Conservation (phyloP, 2,113 vertebrate species). For the Eudyptes chrysolophus region DNA sequence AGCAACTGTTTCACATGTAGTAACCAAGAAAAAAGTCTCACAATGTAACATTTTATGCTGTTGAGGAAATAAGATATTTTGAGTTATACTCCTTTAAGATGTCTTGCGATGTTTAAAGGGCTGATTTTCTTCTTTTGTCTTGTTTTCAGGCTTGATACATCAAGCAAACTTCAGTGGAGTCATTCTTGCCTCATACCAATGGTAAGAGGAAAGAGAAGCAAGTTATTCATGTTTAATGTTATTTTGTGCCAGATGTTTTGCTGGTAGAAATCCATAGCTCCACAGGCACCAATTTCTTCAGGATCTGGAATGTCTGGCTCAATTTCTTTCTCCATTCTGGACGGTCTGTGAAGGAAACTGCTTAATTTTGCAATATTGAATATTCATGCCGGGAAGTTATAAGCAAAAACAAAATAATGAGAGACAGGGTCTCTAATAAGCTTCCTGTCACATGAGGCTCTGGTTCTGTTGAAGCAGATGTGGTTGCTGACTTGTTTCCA, state of each 20-base stretch:
- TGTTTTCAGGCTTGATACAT: neutral
- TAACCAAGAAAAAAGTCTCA: neutral
- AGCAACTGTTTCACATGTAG: neutral
- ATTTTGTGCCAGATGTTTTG: conserved; percentile 42
- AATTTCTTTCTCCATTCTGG: conserved; percentile 36
- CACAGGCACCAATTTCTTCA: conserved; percentile 48
- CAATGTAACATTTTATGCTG: neutral
- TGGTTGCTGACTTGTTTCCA: conserved; percentile 51
- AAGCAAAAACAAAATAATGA: conserved; percentile 44
- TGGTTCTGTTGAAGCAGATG: conserved; percentile 38
- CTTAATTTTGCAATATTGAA: conserved; percentile 47
- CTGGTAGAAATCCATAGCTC: conserved; percentile 57
- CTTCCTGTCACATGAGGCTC: conserved; percentile 44
- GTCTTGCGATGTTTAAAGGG: neutral
- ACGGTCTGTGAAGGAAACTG: neutral
- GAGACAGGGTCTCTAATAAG: conserved; percentile 24
- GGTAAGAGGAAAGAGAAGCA: conserved; percentile 10
- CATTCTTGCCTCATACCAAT: neutral
- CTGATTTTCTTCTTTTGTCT: neutral
- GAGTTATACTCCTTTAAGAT: neutral
- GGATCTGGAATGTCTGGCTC: conserved; percentile 38
- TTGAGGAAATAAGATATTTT: neutral
- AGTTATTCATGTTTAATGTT: conserved; percentile 14
- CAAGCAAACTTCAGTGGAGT: neutral
- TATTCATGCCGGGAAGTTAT: conserved; percentile 33